Evolutionary conservation across 2,113 vertebrate genomes (phyloP), one percentile per base, ranked within the genome.

Genomic region (Cervus canadensis): DNA sequence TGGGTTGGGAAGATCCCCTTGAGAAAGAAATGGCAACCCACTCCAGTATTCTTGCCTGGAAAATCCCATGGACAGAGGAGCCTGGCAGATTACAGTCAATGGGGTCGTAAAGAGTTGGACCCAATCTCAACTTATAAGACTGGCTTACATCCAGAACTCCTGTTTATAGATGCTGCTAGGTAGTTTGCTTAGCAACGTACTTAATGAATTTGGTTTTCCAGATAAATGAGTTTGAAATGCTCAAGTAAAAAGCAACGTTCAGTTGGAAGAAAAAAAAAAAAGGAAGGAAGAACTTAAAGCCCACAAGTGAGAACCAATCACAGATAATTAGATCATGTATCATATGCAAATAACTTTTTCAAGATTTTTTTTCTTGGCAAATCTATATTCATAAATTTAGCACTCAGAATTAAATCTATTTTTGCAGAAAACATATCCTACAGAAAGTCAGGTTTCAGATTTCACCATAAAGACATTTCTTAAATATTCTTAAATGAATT

Each of bases 111-210:
- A 71, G 67, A 71, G n/a, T 23, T 40, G n/a, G n/a, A 98, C 98
- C 98, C 98, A 43, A 74, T 94, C 93, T 89, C 87, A 87, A 30
- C 57, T 92, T 95, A 64, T n/a, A 96, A 96, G 97, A 96, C 96
- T 98, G 98, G 96, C 98, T 97, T 10, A 79, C 43, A 28, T 98
- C 97, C 98, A 98, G 71, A 21, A 19, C 57, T 98, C 48, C 90
- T 98, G 88, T 97, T 97, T 98, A 88, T n/a, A 88, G 96, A 97
- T 97, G 91, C 76, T 97, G 50, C 94, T 94, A 90, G 89, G 96
- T 86, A 97, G 84, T 98, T 98, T 98, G 98, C 98, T 97, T 98
- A 98, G 98, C 98, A 98, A 97, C 97, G 76, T 98, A 94, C 78
- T 97, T 99, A 98, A 98, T 98, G 93, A 98, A 94, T 98, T 98